phyloP scores from a whole-genome alignment of 2,797 vertebrate genomes.

The Characodon lateralis region DNA sequence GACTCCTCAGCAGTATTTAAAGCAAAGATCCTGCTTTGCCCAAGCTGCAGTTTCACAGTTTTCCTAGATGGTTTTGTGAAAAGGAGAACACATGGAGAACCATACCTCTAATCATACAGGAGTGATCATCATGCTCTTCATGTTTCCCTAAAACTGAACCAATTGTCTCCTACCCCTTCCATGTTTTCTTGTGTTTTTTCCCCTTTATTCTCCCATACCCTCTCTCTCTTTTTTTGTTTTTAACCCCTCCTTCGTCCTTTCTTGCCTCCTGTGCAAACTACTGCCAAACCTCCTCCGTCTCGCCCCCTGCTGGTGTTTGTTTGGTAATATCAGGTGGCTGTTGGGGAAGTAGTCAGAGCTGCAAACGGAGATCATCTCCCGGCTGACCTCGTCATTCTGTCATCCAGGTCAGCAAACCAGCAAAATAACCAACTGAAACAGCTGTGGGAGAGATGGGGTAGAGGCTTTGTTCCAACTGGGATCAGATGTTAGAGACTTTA shows the following conservation, averaged over 20 bases:
- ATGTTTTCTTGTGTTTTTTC: conserved; percentile 65
- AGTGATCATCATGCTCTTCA: conserved; percentile 67
- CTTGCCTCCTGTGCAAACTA: conserved; percentile 77
- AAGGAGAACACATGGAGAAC: conserved; percentile 73
- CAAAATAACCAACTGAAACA: conserved; percentile 57
- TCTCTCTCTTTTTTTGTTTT: conserved; percentile 21
- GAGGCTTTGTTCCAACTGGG: conserved; percentile 29
- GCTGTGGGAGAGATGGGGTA: conserved; percentile 56
- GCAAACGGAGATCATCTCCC: conserved; percentile 99
- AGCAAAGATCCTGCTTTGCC: neutral
- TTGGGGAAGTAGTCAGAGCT: conserved; percentile 99
- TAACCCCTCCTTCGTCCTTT: conserved; percentile 40
- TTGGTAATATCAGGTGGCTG: conserved; percentile 91
- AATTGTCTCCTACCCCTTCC: conserved; percentile 78
- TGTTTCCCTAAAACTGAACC: conserved; percentile 68
- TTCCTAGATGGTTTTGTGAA: conserved; percentile 84
- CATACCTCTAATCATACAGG: conserved; percentile 50
- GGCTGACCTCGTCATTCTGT: conserved; percentile 99
- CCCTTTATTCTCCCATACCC: conserved; percentile 33
- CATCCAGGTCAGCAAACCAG: conserved; percentile 94
- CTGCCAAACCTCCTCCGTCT: conserved; percentile 71
- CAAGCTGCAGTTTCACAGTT: neutral
- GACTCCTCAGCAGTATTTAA: neutral
- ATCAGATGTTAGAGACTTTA: conserved; percentile 20
- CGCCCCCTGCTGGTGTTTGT: conserved; percentile 81